Evolutionary conservation across 2,113 vertebrate species (phyloP).

Genomic region (Varanus salvator): DNA sequence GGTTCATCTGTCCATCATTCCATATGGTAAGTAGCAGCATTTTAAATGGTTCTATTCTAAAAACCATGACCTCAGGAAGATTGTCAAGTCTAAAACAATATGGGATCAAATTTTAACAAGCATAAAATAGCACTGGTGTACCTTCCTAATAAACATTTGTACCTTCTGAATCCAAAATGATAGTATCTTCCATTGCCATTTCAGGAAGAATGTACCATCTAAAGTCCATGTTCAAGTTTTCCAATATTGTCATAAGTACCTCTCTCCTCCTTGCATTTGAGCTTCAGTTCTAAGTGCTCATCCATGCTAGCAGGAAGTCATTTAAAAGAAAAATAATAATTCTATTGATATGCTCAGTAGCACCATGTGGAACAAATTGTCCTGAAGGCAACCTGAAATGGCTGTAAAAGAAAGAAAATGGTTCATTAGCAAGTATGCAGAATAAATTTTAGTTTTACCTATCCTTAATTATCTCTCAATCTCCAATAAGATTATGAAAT

Average conservation of each 20-base stretch:
- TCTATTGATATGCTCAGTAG: constrained; percentile 22
- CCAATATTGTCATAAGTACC: constrained; percentile 24
- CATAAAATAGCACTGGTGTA: not conserved
- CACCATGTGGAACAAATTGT: constrained; percentile 15
- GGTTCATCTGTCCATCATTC: not conserved
- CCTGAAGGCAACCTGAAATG: not conserved
- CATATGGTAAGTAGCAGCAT: not conserved
- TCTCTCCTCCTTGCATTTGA: constrained; percentile 38
- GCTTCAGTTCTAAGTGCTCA: constrained; percentile 39
- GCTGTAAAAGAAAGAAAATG: constrained; percentile 16
- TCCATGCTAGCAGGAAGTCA: constrained; percentile 6
- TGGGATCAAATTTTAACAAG: constrained; percentile 23
- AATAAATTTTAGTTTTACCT: constrained; percentile 17
- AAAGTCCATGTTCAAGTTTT: not conserved
- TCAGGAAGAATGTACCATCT: not conserved
- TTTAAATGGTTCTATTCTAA: not conserved
- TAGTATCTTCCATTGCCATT: not conserved
- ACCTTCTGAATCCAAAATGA: not conserved
- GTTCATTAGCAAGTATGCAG: constrained; percentile 26
- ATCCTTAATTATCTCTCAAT: constrained; percentile 6
- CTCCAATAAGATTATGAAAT: constrained; percentile 30
- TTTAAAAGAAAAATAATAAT: constrained; percentile 18
- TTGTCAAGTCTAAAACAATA: not conserved
- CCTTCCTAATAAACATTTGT: not conserved
- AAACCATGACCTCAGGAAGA: not conserved